These are phyloP conservation scores for Pogonocichla stellata DNA, from an alignment of 2,113 vertebrate species.

Conservation along the genomic window DNA sequence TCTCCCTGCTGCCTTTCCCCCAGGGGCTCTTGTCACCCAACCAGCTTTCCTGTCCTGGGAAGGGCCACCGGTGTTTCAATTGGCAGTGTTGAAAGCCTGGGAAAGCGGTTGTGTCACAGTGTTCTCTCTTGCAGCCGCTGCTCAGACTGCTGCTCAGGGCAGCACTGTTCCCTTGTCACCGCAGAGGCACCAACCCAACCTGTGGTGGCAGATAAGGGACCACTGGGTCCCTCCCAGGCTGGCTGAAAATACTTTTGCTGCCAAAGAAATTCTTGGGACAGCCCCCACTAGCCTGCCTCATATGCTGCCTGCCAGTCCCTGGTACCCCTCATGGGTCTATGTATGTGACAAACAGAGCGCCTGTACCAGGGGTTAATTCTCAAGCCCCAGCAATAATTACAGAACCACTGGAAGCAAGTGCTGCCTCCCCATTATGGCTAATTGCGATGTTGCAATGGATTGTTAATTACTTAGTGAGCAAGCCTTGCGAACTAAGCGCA, in stretches of 20 bases:
- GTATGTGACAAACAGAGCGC: rapidly evolving
- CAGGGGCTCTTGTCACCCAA: neutral
- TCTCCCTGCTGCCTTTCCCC: neutral
- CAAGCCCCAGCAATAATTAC: neutral
- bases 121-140: neutral
- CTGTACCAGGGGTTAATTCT: neutral
- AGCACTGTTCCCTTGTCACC: neutral
- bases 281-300: rapidly evolving
- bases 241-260: neutral
- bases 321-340: rapidly evolving
- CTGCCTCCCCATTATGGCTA: neutral
- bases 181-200: neutral
- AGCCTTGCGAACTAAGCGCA: neutral
- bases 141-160: rapidly evolving
- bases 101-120: rapidly evolving
- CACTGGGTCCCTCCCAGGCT: rapidly evolving
- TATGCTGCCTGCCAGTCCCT: neutral
- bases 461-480: neutral
- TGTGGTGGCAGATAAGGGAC: neutral
- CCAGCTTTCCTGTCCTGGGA: neutral
- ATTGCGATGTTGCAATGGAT: conserved; percentile 5
- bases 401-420: neutral
- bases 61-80: neutral
- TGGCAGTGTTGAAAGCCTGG: neutral
- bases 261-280: neutral